phyloP scores from a whole-genome alignment of 2,888 invertebrate species.

The Drosophila mayaguana region DNA sequence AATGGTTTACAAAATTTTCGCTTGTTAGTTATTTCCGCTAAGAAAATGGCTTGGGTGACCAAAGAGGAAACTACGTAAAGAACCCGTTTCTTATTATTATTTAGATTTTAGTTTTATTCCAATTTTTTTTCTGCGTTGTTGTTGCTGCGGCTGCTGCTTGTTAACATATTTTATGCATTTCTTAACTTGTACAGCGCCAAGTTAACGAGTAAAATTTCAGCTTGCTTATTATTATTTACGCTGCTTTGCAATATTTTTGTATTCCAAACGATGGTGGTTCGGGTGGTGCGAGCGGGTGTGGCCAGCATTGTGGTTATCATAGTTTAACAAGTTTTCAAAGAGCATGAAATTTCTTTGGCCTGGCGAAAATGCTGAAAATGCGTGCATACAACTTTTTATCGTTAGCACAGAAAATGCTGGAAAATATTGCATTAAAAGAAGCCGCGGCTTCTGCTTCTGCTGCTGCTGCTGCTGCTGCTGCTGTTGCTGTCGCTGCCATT shows the following conservation, averaged over 20 bases:
- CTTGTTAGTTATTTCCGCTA: conserved; percentile 77
- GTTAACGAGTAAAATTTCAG: conserved; percentile 76
- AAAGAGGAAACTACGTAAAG: conserved; percentile 28
- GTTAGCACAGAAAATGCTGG: conserved; percentile 62
- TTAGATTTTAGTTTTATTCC: conserved; percentile 30
- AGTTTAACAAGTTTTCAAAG: conserved; percentile 84
- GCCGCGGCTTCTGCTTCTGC: conserved; percentile 18
- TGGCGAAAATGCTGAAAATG: conserved; percentile 69
- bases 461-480: conserved; percentile 16
- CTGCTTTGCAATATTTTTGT: conserved; percentile 34
- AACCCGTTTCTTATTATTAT: conserved; percentile 47
- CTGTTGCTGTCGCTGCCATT: neutral
- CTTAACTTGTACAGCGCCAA: conserved; percentile 70
- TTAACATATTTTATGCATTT: conserved; percentile 82
- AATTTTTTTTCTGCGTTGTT: neutral
- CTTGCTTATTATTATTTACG: conserved; percentile 76
- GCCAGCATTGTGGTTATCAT: conserved; percentile 83
- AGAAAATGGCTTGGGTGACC: conserved; percentile 64
- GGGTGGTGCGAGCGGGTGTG: neutral
- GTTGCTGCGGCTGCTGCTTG: conserved; percentile 50
- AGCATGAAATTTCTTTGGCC: conserved; percentile 78
- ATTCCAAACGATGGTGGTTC: neutral
- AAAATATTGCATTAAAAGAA: conserved; percentile 78
- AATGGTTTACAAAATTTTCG: conserved; percentile 51
- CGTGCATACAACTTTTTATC: conserved; percentile 79